These are phyloP conservation scores for Gavia stellata DNA, from an alignment of 2,113 vertebrate genomes.

Conservation along the genomic window DNA sequence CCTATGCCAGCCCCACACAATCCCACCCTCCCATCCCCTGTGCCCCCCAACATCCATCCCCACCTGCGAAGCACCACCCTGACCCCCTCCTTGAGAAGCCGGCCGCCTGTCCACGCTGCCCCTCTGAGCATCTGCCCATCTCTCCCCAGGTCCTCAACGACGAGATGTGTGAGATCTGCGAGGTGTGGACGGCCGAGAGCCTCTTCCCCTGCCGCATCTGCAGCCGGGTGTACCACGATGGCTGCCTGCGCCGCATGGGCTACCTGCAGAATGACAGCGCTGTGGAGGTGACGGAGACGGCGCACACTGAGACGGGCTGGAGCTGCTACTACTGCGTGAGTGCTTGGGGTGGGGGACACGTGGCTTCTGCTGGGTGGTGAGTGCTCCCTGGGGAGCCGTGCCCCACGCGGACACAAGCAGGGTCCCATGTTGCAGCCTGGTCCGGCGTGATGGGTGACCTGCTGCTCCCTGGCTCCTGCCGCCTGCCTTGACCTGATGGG, in stretches of 20 bases:
- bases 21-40: background rate
- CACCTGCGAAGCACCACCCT: background rate
- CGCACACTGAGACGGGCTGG: constrained; percentile 89
- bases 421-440: background rate
- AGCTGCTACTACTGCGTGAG: constrained; percentile 98
- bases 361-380: background rate
- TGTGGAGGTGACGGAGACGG: constrained; percentile 82
- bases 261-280: constrained; percentile 80
- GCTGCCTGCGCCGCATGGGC: constrained; percentile 93
- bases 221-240: constrained; percentile 90
- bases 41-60: background rate
- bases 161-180: constrained; percentile 95
- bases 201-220: constrained; percentile 91
- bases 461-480: background rate
- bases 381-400: background rate
- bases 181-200: constrained; percentile 96
- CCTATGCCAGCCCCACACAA: fast-evolving
- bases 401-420: fast-evolving
- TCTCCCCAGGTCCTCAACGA: constrained; percentile 79
- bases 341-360: background rate
- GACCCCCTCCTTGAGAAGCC: background rate
- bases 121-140: background rate
- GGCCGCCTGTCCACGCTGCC: background rate
- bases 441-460: fast-evolving
- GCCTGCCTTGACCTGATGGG: background rate